Evolutionary conservation across 2,113 vertebrate genomes (phyloP), one percentile per base, ranked within the genome.

Genomic region (Saccopteryx leptura): DNA sequence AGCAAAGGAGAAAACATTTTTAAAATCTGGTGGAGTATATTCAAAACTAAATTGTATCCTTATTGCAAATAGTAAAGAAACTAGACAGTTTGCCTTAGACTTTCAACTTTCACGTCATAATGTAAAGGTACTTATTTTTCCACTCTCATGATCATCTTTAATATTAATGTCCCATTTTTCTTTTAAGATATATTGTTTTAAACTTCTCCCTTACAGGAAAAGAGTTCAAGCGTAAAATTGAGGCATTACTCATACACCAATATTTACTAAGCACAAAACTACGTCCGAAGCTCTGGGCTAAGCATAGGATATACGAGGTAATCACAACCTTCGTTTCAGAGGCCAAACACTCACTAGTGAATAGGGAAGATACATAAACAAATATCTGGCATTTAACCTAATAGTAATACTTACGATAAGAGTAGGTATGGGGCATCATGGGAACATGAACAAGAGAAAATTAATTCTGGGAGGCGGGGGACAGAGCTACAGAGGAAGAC

Each of bases 191-290:
- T 21, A 65, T 26, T 72, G n/a, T 65, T 46, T 46, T 11, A 14
- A 23, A 2, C 11, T 28, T 71, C 39, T 68, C 85, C 46, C 33
- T 72, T 61, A 76, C 8, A 85, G 9, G 85, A 69, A 91, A 75
- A 11, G 2, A 72, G 8, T 46, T 19, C n/a, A 65, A 18, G 9
- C 28, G 63, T n/a, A 75, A 78, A 15, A 54, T 1, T 50, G n/a
- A 86, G 61, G 8, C 31, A 31, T 81, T 91, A 18, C n/a, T 72
- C 56, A 50, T 65, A 28, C 13, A 71, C 11, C 56, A 83, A 63
- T 81, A 82, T 72, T 76, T 88, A 58, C 60, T 58, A 50, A 81
- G n/a, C 23, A 21, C 56, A 65, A 91, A 87, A 94, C 48, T 61
- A 58, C 56, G 65, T 15, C 19, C 21, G 76, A 90, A 85, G 80